Evolutionary conservation across 1,140 invertebrate genomes (phyloP).

Genomic region (Cydia strobilella): DNA sequence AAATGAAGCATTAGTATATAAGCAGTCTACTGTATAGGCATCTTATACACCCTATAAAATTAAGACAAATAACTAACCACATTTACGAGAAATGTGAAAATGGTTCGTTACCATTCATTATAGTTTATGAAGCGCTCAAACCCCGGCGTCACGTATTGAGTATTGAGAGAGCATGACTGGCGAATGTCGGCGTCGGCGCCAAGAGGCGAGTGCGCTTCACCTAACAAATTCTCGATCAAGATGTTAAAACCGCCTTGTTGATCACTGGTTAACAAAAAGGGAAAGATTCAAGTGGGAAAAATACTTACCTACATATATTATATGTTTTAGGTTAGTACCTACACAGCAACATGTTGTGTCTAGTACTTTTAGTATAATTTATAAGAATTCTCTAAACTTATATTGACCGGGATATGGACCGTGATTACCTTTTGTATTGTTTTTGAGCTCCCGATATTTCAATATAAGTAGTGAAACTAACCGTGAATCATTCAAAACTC

Average conservation of each 20-base stretch:
- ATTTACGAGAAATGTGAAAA: background rate
- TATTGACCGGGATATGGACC: too few species aligned
- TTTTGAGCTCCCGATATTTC: too few species aligned
- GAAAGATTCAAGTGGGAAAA: background rate
- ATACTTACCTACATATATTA: background rate
- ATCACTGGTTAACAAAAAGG: conserved; percentile 29
- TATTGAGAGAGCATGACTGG: conserved; percentile 54
- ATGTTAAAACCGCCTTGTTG: conserved; percentile 49
- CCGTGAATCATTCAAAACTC: too few species aligned
- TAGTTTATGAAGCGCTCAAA: conserved; percentile 16
- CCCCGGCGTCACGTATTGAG: conserved; percentile 37
- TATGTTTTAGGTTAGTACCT: background rate
- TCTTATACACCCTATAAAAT: background rate
- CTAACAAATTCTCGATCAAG: conserved; percentile 45
- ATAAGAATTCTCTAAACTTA: too few species aligned
- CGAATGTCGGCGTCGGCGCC: conserved; percentile 44
- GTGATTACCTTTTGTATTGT: too few species aligned
- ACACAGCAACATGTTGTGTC: background rate
- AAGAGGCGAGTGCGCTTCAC: conserved; percentile 44
- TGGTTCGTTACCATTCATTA: background rate
- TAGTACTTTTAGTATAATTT: too few species aligned
- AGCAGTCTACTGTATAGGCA: background rate
- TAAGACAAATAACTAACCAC: background rate
- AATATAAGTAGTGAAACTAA: too few species aligned
- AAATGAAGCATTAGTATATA: background rate